A percentile compares a stretch with the other conserved stretches of the same genome.
Evolutionary conservation across 2,888 invertebrate species (phyloP).

Genomic region (Plutella xylostella): DNA sequence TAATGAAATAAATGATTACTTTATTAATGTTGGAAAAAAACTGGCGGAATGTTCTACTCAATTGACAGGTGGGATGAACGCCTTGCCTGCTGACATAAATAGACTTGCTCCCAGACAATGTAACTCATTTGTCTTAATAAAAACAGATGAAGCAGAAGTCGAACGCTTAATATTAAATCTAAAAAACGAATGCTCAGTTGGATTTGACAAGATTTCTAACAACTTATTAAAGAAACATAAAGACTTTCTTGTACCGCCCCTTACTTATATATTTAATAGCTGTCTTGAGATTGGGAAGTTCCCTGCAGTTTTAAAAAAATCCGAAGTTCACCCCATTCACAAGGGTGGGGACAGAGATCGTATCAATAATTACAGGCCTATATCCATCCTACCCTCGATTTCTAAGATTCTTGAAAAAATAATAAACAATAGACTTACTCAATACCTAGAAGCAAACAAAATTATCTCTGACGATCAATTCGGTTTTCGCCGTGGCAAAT

Average conservation of each 20-base stretch:
- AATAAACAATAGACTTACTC: constrained; percentile 2
- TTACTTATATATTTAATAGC: constrained; percentile 3
- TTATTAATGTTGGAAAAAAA: too few species aligned
- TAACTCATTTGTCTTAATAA: not conserved
- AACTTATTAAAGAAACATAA: not conserved
- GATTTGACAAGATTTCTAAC: constrained; percentile 4
- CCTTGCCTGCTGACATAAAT: not conserved
- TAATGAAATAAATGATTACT: not conserved
- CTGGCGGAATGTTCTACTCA: not conserved
- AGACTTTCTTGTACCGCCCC: not conserved
- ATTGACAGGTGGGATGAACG: not conserved
- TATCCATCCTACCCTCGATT: too few species aligned
- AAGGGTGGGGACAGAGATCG: too few species aligned
- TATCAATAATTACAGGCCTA: too few species aligned
- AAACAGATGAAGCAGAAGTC: not conserved
- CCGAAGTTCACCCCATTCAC: not conserved
- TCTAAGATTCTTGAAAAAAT: not conserved
- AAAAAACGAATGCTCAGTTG: not conserved
- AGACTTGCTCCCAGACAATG: not conserved
- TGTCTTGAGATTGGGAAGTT: constrained; percentile 3
- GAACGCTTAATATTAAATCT: not conserved
- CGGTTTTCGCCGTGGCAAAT: constrained; percentile 5
- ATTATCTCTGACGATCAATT: constrained; percentile 9
- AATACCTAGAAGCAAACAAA: constrained; percentile 4
- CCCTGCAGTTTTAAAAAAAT: not conserved